These are phyloP conservation scores for Cataglyphis albicans DNA, from an alignment of 2,888 invertebrate genomes.

Conservation along the genomic window DNA sequence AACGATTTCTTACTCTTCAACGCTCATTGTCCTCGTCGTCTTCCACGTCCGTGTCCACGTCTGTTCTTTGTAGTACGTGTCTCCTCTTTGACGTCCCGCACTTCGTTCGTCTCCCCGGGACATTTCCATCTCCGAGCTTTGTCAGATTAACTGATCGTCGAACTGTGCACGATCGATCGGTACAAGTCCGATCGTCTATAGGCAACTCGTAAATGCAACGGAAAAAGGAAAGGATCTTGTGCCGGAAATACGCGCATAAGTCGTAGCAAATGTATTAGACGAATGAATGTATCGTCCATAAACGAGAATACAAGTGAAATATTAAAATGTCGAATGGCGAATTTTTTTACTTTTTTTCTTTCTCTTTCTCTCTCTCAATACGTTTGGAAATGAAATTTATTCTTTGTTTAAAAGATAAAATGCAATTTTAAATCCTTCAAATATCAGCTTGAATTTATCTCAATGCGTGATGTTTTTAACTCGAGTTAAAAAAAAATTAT, in stretches of 20 bases:
- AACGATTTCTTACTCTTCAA: slow-evolving; percentile 34
- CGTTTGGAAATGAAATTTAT: slow-evolving; percentile 17
- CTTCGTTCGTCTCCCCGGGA: slow-evolving; percentile 60
- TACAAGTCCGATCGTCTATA: slow-evolving; percentile 76
- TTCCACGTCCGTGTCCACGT: slow-evolving; percentile 51
- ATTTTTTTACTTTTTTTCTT: slow-evolving; percentile 15
- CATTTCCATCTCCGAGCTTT: slow-evolving; percentile 75
- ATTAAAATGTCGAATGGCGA: slow-evolving; percentile 13
- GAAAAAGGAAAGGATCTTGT: slow-evolving; percentile 62
- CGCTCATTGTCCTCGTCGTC: slow-evolving; percentile 50
- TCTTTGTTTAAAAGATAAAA: not conserved
- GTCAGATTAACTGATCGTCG: slow-evolving; percentile 78
- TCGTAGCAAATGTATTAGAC: slow-evolving; percentile 65
- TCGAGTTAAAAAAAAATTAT: not conserved
- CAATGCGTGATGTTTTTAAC: not conserved
- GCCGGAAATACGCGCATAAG: slow-evolving; percentile 67
- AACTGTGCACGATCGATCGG: slow-evolving; percentile 78
- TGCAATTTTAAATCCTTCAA: not conserved
- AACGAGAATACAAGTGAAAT: slow-evolving; percentile 27
- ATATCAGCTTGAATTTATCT: not conserved
- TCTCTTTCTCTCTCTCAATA: slow-evolving; percentile 2
- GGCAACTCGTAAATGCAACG: slow-evolving; percentile 77
- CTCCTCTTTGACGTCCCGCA: slow-evolving; percentile 52
- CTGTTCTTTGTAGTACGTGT: slow-evolving; percentile 9
- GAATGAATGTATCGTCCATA: slow-evolving; percentile 54